Evolutionary conservation across 53 echinoderm and acorn worm genomes (phyloP).

Genomic region (Paelopatides confundens): DNA sequence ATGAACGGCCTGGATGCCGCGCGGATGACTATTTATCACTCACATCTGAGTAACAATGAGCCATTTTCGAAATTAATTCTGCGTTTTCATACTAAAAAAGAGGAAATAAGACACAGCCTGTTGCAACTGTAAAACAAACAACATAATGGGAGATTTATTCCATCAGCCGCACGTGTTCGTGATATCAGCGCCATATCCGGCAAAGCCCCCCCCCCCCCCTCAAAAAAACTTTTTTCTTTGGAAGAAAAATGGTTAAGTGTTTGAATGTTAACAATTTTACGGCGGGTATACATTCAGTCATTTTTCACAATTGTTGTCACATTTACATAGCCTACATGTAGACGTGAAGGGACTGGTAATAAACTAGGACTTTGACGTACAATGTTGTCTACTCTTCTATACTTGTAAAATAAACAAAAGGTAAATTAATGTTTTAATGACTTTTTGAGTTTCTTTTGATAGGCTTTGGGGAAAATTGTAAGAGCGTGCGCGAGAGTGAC

Average conservation of each 20-base stretch:
- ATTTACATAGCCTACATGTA: slow-evolving; percentile 35
- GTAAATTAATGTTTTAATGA: slow-evolving; percentile 45
- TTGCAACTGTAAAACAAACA: slow-evolving; percentile 31
- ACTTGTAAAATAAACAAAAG: slow-evolving; percentile 16
- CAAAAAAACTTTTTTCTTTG: not conserved
- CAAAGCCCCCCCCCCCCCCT: too few species aligned
- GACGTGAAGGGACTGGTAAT: not conserved
- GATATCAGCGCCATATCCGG: slow-evolving; percentile 15
- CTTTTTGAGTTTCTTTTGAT: slow-evolving; percentile 7
- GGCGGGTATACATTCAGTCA: not conserved
- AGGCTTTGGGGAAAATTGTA: not conserved
- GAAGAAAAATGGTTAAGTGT: not conserved
- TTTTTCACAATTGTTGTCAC: slow-evolving; percentile 11
- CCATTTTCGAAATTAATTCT: slow-evolving; percentile 54
- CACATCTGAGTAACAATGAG: slow-evolving; percentile 34
- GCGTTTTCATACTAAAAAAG: slow-evolving; percentile 6
- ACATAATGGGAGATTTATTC: slow-evolving; percentile 41
- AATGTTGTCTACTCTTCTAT: not conserved
- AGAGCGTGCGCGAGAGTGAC: not conserved
- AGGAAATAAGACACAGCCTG: slow-evolving; percentile 31
- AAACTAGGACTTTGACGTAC: not conserved
- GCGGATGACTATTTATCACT: slow-evolving; percentile 44
- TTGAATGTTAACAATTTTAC: slow-evolving; percentile 7
- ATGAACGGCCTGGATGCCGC: slow-evolving; percentile 7
- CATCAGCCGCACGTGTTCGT: not conserved